Evolutionary conservation across 2,113 vertebrate genomes (phyloP), one percentile per base, ranked within the genome.

Genomic region (Lagopus muta): DNA sequence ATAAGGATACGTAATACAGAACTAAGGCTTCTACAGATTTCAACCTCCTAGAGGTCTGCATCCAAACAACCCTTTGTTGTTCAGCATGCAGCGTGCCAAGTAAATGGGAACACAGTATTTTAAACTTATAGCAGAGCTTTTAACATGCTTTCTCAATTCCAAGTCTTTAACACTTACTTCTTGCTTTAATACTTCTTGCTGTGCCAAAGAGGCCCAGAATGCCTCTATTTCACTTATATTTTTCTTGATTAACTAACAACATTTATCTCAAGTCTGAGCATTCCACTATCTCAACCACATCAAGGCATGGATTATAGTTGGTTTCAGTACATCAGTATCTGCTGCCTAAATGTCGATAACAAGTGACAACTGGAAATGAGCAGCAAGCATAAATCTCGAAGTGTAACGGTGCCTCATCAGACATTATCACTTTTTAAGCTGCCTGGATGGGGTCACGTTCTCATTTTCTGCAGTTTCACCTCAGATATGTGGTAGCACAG

Each of bases 191-290:
- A 90, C 32, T 91, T 93, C 85, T 80, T 83, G 52, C 67, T 3
- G 11, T 90, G 65, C 94, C 95, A 95, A 94, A 96, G 80, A 84
- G 89, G 69, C 40, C 79, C 16, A 24, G 71, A 75, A 69, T 24
- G 72, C 71, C 77, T 89, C 57, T 40, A 22, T 28, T 48, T 54
- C 50, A 22, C 47, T 74, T 85, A 22, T 88, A 38, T 80, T 88
- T 74, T 85, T 83, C 69, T 79, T 72, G 7, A 79, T 71, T 82
- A 76, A 67, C 50, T 91, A 93, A 75, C 52, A 64, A 12, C 65
- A 67, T 96, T 92, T 65, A 81, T 74, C 54, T 34, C 45, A 66
- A 83, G 30, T 43, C 67, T 72, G 24, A 54, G 11, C 27, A 25
- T 28, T 75, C 70, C 47, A 28, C 34, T 82, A 18, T 64, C 34